Evolutionary conservation across 2,888 invertebrate genomes (phyloP).

Genomic region (Xylocampa areola): DNA sequence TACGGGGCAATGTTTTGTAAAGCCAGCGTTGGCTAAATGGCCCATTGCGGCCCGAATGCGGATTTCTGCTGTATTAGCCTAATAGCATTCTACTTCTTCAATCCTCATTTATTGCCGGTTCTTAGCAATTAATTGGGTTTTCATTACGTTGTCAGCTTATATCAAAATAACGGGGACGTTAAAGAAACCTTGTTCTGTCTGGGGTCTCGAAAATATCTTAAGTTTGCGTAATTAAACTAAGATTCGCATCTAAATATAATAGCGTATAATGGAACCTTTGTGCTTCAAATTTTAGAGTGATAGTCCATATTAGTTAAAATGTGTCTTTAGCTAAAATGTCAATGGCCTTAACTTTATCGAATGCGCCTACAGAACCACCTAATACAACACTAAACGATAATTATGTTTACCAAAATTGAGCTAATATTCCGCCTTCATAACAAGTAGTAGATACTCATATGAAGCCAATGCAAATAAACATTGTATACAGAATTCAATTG

Average conservation of each 20-base stretch:
- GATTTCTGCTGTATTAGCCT: conserved; percentile 83
- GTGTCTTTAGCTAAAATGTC: neutral
- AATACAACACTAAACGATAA: neutral
- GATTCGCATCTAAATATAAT: conserved; percentile 2
- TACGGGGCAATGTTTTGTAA: conserved; percentile 83
- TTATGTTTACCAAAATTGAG: neutral
- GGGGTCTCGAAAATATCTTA: conserved; percentile 5
- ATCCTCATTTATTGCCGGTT: conserved; percentile 75
- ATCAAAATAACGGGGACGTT: conserved; percentile 32
- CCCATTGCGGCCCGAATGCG: conserved; percentile 80
- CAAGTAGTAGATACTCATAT: conserved; percentile 17
- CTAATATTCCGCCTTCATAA: conserved; percentile 6
- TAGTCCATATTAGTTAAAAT: neutral
- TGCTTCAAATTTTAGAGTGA: conserved; percentile 4
- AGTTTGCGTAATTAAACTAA: conserved; percentile 7
- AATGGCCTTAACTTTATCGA: neutral
- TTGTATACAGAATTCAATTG: conserved; percentile 42
- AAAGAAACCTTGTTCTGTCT: conserved; percentile 16
- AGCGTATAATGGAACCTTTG: neutral
- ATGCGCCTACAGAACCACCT: neutral
- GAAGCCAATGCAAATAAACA: conserved; percentile 29
- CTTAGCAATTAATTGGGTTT: conserved; percentile 69
- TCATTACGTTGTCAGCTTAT: conserved; percentile 58
- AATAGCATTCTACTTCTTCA: conserved; percentile 82
- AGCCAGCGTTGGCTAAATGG: conserved; percentile 82